Percentiles rank a stretch among this genome's conserved stretches.
Conservation (phyloP, 2,888 invertebrate species). For the Choreutis nemorana region DNA sequence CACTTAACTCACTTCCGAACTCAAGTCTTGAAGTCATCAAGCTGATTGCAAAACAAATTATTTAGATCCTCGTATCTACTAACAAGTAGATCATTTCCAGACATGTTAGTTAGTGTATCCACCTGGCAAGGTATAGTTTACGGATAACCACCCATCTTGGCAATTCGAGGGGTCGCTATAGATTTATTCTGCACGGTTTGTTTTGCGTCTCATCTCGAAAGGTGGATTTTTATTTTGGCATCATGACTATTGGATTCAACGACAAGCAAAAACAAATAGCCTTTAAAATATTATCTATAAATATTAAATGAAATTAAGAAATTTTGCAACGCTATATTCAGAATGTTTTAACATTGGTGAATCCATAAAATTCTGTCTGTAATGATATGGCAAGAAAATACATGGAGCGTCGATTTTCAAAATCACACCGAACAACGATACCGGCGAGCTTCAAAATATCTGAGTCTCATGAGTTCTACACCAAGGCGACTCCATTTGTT, state of each 20-base stretch:
- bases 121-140: constrained; percentile 36
- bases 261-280: too few relatives aligned
- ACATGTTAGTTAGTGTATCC: constrained; percentile 14
- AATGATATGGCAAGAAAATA: constrained; percentile 62
- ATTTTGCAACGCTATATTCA: too few relatives aligned
- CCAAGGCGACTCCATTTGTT: constrained; percentile 60
- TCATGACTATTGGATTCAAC: too few relatives aligned
- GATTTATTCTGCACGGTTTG: constrained; percentile 43
- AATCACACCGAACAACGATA: constrained; percentile 53
- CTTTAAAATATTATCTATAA: too few relatives aligned
- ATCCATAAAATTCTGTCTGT: too few relatives aligned
- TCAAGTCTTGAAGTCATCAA: too few relatives aligned
- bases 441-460: constrained; percentile 56
- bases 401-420: constrained; percentile 60
- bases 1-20: too few relatives aligned
- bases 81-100: constrained; percentile 21
- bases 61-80: too few relatives aligned
- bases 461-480: constrained; percentile 56
- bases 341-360: constrained; percentile 12
- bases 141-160: constrained; percentile 30
- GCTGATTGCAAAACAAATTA: too few relatives aligned
- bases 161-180: constrained; percentile 30
- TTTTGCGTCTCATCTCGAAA: too few relatives aligned
- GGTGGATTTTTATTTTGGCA: too few relatives aligned
- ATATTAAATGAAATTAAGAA: too few relatives aligned